Evolutionary conservation across 2,113 vertebrate species (phyloP).

Genomic region (Procavia capensis): DNA sequence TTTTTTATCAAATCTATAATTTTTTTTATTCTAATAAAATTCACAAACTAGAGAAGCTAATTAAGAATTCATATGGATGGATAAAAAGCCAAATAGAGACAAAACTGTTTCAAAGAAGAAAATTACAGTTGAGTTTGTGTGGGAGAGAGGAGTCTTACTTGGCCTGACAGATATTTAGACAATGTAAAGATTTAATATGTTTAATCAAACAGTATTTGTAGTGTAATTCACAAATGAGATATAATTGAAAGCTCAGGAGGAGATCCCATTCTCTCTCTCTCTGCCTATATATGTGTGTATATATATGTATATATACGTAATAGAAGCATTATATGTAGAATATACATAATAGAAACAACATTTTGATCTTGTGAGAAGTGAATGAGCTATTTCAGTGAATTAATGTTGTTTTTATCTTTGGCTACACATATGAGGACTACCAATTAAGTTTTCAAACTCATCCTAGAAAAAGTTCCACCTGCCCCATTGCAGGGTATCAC

Average conservation of each 20-base stretch:
- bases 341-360: background rate
- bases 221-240: background rate
- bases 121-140: background rate
- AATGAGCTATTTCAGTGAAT: background rate
- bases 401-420: background rate
- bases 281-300: too few species aligned
- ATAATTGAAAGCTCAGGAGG: background rate
- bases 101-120: background rate
- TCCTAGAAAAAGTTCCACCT: too few species aligned
- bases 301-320: too few species aligned
- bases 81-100: background rate
- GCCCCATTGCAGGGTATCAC: too few species aligned
- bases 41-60: background rate
- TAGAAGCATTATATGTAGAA: too few species aligned
- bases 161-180: background rate
- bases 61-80: background rate
- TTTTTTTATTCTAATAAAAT: slow-evolving; percentile 14
- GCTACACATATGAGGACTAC: too few species aligned
- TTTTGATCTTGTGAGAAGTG: background rate
- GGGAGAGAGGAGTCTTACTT: background rate
- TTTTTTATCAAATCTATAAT: background rate
- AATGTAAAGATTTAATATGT: background rate
- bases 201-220: slow-evolving; percentile 4
- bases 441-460: too few species aligned
- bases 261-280: too few species aligned